Percentiles rank a stretch among this genome's conserved stretches.
These are phyloP conservation scores for Hipparchia semele DNA, from an alignment of 2,888 invertebrate genomes.

Conservation along the genomic window DNA sequence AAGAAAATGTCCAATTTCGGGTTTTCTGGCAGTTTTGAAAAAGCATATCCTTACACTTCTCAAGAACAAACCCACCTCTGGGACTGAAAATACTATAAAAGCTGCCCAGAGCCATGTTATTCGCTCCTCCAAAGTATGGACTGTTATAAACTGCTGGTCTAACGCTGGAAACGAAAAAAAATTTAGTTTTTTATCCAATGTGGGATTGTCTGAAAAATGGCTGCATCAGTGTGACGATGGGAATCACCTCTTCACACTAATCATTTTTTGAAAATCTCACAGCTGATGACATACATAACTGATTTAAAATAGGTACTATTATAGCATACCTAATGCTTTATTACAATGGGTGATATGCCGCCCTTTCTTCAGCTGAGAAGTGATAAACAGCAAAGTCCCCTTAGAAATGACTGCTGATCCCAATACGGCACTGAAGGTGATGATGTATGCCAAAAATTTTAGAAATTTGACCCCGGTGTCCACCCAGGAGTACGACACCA, in stretches of 20 bases:
- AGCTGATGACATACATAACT: neutral
- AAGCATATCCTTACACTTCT: slow-evolving; percentile 87
- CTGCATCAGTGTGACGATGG: too few species aligned
- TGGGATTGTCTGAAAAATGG: neutral
- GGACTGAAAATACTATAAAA: slow-evolving; percentile 88
- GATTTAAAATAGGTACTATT: neutral
- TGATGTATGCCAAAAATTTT: slow-evolving; percentile 86
- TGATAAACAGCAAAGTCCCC: slow-evolving; percentile 87
- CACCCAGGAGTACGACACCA: slow-evolving; percentile 84
- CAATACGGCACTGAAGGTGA: slow-evolving; percentile 87
- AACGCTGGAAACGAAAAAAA: slow-evolving; percentile 66
- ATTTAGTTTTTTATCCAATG: neutral
- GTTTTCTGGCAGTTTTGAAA: slow-evolving; percentile 87
- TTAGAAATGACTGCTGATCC: slow-evolving; percentile 88
- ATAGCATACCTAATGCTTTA: slow-evolving; percentile 62
- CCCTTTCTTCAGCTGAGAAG: slow-evolving; percentile 85
- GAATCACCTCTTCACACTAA: too few species aligned
- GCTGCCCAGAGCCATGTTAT: slow-evolving; percentile 92
- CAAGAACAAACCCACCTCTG: slow-evolving; percentile 89
- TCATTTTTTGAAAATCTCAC: too few species aligned
- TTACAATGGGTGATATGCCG: slow-evolving; percentile 84
- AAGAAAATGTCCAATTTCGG: slow-evolving; percentile 80
- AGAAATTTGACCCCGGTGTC: slow-evolving; percentile 84
- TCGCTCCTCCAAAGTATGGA: slow-evolving; percentile 85
- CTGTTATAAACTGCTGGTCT: slow-evolving; percentile 84